Percentiles rank a stretch among this genome's conserved stretches.
Evolutionary conservation across 2,113 vertebrate genomes (phyloP).

Genomic region (Gymnorhina tibicen): DNA sequence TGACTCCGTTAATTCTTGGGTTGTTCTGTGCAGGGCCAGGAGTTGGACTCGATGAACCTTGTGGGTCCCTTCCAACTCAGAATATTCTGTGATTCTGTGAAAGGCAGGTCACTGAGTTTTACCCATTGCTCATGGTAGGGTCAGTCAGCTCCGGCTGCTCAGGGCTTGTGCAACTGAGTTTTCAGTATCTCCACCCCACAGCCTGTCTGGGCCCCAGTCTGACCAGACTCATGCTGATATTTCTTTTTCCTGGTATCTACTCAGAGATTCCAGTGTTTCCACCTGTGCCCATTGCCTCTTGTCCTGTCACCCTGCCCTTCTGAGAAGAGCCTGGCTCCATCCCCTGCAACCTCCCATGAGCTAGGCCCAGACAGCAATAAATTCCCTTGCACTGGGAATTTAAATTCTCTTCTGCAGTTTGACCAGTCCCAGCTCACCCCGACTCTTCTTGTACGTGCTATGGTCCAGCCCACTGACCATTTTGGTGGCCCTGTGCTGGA

Average conservation of each 20-base stretch:
- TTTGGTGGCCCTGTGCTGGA: neutral
- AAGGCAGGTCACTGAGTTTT: neutral
- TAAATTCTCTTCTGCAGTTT: neutral
- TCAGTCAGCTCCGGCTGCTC: neutral
- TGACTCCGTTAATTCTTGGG: neutral
- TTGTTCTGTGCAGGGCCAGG: neutral
- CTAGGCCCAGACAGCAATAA: neutral
- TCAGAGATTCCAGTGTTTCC: neutral
- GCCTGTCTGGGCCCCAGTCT: neutral
- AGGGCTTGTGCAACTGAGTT: neutral
- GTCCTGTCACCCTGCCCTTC: neutral
- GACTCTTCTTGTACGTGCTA: neutral
- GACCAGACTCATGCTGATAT: neutral
- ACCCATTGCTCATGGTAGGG: neutral
- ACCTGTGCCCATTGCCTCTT: neutral
- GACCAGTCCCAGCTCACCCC: neutral
- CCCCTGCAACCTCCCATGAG: neutral
- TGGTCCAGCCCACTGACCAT: neutral
- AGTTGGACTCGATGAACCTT: accelerated
- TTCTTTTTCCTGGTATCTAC: neutral
- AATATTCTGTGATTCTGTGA: neutral
- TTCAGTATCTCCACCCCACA: neutral
- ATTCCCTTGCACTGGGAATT: neutral
- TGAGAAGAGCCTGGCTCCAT: neutral
- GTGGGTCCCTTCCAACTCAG: neutral